These are phyloP conservation scores for Oscheius sp. DNA, from an alignment of 2,888 invertebrate species.

Conservation along the genomic window DNA sequence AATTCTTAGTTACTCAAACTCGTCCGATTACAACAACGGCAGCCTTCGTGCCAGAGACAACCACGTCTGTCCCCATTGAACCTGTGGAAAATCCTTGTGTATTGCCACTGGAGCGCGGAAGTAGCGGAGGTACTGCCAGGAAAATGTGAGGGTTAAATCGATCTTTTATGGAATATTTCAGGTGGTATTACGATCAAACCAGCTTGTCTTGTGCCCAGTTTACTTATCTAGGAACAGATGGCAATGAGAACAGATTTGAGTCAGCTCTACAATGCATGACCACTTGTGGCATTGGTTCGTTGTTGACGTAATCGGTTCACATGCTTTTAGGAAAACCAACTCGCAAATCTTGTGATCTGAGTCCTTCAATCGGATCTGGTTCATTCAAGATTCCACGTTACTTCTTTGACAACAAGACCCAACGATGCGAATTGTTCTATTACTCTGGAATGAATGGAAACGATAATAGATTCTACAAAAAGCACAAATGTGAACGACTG, in stretches of 20 bases:
- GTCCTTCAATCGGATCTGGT: slow-evolving; percentile 53
- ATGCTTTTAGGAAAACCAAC: slow-evolving; percentile 43
- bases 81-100: slow-evolving; percentile 46
- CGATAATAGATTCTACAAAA: slow-evolving; percentile 63
- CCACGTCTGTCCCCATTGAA: background rate
- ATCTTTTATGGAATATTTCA: slow-evolving; percentile 2
- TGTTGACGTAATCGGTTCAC: background rate
- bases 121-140: slow-evolving; percentile 38
- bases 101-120: slow-evolving; percentile 51
- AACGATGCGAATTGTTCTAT: slow-evolving; percentile 59
- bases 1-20: background rate
- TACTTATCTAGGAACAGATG: slow-evolving; percentile 59
- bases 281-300: slow-evolving; percentile 57
- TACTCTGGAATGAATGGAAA: slow-evolving; percentile 66
- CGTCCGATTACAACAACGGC: background rate
- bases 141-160: slow-evolving; percentile 13
- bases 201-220: slow-evolving; percentile 58
- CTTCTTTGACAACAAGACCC: slow-evolving; percentile 55
- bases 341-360: slow-evolving; percentile 48
- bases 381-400: slow-evolving; percentile 56
- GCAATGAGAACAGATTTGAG: slow-evolving; percentile 65
- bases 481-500: slow-evolving; percentile 57
- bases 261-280: slow-evolving; percentile 48
- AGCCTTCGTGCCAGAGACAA: background rate
- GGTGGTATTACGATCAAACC: slow-evolving; percentile 58